Evolutionary conservation across 1,140 invertebrate species (phyloP).

Genomic region (Drosophila littoralis): DNA sequence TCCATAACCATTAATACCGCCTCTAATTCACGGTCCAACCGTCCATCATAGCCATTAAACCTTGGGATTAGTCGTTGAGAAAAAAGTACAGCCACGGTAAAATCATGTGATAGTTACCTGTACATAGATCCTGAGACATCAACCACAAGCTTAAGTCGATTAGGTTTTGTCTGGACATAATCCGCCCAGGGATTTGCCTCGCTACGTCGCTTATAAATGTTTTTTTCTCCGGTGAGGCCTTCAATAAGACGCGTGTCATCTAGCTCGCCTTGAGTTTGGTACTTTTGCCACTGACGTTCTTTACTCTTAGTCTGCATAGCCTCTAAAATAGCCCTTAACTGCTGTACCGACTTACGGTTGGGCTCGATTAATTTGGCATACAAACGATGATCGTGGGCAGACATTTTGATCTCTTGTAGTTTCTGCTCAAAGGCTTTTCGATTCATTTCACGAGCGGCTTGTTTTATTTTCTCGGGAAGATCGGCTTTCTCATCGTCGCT

Average conservation of each 20-base stretch:
- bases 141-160: slow-evolving; percentile 93
- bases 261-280: slow-evolving; percentile 97
- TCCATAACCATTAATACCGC: slow-evolving; percentile 97
- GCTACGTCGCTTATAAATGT: slow-evolving; percentile 93
- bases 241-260: slow-evolving; percentile 98
- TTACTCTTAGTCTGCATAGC: slow-evolving; percentile 95
- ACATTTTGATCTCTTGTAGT: slow-evolving; percentile 97
- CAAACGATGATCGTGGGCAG: slow-evolving; percentile 94
- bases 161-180: slow-evolving; percentile 93
- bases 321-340: slow-evolving; percentile 88
- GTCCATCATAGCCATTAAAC: slow-evolving; percentile 96
- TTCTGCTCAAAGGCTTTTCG: slow-evolving; percentile 94
- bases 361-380: slow-evolving; percentile 93
- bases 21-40: slow-evolving; percentile 96
- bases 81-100: neutral
- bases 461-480: slow-evolving; percentile 94
- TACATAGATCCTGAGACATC: slow-evolving; percentile 99
- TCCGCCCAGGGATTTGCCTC: slow-evolving; percentile 95
- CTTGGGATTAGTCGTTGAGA: slow-evolving; percentile 73
- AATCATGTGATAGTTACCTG: slow-evolving; percentile 85
- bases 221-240: slow-evolving; percentile 95
- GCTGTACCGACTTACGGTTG: slow-evolving; percentile 90
- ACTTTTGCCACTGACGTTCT: slow-evolving; percentile 95
- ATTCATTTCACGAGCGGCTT: slow-evolving; percentile 96
- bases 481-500: slow-evolving; percentile 95